Conservation (phyloP, 2,888 invertebrate species). For the Beris chalybata region DNA sequence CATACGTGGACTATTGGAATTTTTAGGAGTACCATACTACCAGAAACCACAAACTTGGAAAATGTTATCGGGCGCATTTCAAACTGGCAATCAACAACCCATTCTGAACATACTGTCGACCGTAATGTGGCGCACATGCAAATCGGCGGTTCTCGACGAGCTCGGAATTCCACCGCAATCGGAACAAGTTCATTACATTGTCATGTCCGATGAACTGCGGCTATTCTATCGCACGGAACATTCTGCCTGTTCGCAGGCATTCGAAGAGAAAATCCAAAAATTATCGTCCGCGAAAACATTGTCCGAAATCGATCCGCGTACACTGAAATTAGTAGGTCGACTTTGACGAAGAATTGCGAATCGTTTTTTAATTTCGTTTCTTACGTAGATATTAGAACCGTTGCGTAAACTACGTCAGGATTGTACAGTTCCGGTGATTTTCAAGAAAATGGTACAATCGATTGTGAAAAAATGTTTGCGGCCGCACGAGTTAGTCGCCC, state of each 20-base stretch:
- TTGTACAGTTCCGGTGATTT: slow-evolving; percentile 70
- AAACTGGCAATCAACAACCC: slow-evolving; percentile 29
- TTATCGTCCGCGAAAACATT: slow-evolving; percentile 56
- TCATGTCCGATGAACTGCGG: slow-evolving; percentile 72
- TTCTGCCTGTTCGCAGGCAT: slow-evolving; percentile 57
- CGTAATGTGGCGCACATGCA: slow-evolving; percentile 71
- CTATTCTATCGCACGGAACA: slow-evolving; percentile 71
- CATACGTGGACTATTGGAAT: slow-evolving; percentile 52
- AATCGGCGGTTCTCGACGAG: slow-evolving; percentile 67
- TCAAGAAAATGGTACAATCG: slow-evolving; percentile 58
- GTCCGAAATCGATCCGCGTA: slow-evolving; percentile 56
- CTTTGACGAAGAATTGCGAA: slow-evolving; percentile 2
- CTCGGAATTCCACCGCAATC: slow-evolving; percentile 68
- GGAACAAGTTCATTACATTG: slow-evolving; percentile 61
- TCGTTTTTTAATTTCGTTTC: background rate
- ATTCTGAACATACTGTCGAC: slow-evolving; percentile 60
- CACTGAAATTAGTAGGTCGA: slow-evolving; percentile 46
- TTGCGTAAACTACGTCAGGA: slow-evolving; percentile 69
- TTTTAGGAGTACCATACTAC: slow-evolving; percentile 52
- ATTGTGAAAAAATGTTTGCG: slow-evolving; percentile 59
- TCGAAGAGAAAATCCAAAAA: slow-evolving; percentile 56
- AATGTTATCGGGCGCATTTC: slow-evolving; percentile 45
- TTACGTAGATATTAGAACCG: slow-evolving; percentile 61
- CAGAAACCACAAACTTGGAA: slow-evolving; percentile 46
- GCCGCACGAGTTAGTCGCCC: slow-evolving; percentile 67